Conservation (phyloP, 2,113 vertebrate genomes). For the Cacatua alba region DNA sequence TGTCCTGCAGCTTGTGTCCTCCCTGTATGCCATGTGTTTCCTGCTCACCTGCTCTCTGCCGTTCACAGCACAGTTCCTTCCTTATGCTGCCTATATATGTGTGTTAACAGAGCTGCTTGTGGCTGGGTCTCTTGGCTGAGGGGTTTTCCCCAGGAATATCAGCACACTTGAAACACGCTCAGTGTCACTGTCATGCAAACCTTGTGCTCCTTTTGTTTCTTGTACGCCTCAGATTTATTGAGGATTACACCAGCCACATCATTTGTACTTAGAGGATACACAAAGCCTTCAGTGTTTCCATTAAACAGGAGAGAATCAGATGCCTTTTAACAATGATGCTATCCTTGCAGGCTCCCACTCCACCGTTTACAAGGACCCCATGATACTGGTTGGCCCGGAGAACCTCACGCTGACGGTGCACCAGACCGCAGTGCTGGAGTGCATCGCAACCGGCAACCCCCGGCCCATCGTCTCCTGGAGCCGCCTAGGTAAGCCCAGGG, state of each 20-base stretch:
- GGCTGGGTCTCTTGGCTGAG: neutral
- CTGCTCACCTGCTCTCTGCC: neutral
- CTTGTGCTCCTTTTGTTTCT: neutral
- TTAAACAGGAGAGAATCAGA: neutral
- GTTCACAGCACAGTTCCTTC: neutral
- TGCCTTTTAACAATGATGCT: neutral
- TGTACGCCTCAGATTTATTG: neutral
- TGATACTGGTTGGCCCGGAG: slow-evolving; percentile 95
- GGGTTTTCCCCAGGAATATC: neutral
- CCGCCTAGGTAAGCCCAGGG: slow-evolving; percentile 86
- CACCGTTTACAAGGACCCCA: slow-evolving; percentile 93
- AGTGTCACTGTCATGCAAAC: neutral
- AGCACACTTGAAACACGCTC: neutral
- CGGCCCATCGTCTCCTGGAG: slow-evolving; percentile 99
- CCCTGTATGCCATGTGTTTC: neutral
- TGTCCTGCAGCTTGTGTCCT: neutral
- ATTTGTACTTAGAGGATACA: neutral
- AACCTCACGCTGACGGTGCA: slow-evolving; percentile 98
- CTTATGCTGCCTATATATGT: neutral
- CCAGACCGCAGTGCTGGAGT: slow-evolving; percentile 96
- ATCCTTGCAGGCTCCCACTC: slow-evolving; percentile 84
- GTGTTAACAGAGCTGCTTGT: neutral
- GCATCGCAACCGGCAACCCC: slow-evolving; percentile 96
- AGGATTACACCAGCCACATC: neutral
- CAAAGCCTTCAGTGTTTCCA: neutral